These are phyloP conservation scores for Gymnarchus niloticus DNA, from an alignment of 2,113 vertebrate genomes.

Conservation along the genomic window DNA sequence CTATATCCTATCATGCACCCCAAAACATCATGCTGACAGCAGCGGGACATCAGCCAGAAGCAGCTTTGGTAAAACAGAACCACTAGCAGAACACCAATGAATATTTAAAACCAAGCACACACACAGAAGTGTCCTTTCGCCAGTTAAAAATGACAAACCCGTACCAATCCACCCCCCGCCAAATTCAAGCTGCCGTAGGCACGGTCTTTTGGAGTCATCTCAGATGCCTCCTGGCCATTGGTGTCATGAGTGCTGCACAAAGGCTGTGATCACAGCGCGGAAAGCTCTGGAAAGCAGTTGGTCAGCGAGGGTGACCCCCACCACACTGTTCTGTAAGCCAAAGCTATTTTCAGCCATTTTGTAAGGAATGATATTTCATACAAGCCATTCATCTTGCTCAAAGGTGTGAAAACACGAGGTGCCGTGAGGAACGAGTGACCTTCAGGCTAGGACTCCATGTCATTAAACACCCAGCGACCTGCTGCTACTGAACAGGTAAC, in stretches of 20 bases:
- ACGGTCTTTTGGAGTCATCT: background rate
- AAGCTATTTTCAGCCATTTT: background rate
- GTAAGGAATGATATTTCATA: too few species aligned
- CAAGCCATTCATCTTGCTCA: background rate
- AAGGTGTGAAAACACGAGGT: background rate
- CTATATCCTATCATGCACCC: background rate
- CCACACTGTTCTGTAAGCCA: background rate
- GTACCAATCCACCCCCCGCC: background rate
- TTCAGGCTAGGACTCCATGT: too few species aligned
- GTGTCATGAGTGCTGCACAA: background rate
- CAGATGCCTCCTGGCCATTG: background rate
- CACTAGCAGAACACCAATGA: background rate
- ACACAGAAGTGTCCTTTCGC: background rate
- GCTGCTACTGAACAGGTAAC: background rate
- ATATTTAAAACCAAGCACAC: background rate
- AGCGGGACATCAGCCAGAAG: background rate
- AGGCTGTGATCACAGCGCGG: background rate
- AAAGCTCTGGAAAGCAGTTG: background rate
- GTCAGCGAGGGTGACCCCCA: background rate
- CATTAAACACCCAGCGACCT: background rate
- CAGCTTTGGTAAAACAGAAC: background rate
- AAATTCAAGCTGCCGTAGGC: background rate
- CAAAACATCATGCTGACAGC: background rate
- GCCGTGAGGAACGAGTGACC: background rate
- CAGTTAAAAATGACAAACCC: background rate